Conservation (phyloP, 1,140 invertebrate genomes). For the Steinernema khuongi region DNA sequence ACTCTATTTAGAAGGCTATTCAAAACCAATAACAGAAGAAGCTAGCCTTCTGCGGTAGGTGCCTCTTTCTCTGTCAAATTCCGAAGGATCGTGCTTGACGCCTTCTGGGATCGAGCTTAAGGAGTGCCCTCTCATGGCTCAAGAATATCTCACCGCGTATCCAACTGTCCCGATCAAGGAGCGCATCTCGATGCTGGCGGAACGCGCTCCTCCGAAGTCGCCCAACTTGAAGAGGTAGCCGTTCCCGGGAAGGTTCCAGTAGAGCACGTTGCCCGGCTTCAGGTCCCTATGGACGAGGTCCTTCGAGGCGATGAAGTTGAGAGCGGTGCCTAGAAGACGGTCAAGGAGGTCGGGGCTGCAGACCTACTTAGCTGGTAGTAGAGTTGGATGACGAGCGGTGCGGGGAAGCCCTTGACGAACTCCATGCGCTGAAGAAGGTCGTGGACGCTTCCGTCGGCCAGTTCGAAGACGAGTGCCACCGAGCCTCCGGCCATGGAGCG, state of each 20-base stretch:
- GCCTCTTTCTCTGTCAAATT: too few relatives aligned
- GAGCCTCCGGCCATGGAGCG: not conserved
- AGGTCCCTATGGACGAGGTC: not conserved
- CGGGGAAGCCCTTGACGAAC: not conserved
- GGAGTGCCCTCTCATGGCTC: too few relatives aligned
- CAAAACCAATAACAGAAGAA: too few relatives aligned
- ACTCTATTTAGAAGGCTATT: too few relatives aligned
- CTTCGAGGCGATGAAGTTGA: not conserved
- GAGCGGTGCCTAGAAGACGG: not conserved
- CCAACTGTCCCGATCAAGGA: not conserved
- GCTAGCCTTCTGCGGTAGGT: too few relatives aligned
- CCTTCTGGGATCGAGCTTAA: too few relatives aligned
- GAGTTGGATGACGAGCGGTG: not conserved
- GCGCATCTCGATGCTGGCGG: not conserved
- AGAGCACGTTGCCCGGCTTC: not conserved
- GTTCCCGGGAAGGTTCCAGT: not conserved
- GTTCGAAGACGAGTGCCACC: not conserved
- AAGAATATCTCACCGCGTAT: not conserved
- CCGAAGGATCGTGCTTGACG: too few relatives aligned
- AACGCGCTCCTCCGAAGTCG: not conserved
- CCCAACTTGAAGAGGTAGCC: not conserved
- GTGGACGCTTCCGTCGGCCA: not conserved
- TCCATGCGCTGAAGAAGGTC: not conserved
- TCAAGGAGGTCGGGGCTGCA: not conserved
- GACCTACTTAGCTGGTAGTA: not conserved